Evolutionary conservation across 2,888 invertebrate species (phyloP).

Genomic region (Empis stercorea): DNA sequence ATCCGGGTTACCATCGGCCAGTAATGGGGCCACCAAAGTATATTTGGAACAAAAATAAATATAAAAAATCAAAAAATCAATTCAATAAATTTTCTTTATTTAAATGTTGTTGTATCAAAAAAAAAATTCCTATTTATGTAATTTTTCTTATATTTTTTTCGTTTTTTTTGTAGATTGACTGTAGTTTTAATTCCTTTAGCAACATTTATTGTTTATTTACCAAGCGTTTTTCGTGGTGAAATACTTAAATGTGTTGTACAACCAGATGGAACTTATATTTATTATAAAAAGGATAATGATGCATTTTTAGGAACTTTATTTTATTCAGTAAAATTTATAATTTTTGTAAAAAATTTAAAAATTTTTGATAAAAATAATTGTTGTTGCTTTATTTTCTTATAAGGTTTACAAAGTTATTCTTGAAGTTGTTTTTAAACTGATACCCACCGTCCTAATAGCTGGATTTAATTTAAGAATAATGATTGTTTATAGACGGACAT

Average conservation of each 20-base stretch:
- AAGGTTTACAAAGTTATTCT: constrained; percentile 48
- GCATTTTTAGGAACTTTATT: constrained; percentile 40
- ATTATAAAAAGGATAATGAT: constrained; percentile 42
- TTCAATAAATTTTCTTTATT: neutral
- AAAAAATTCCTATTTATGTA: neutral
- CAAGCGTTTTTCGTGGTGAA: constrained; percentile 50
- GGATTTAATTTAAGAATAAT: constrained; percentile 53
- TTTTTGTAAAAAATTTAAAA: too few relatives aligned
- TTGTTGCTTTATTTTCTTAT: too few relatives aligned
- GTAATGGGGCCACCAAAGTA: constrained; percentile 49
- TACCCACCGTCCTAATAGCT: constrained; percentile 52
- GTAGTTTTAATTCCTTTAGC: constrained; percentile 50
- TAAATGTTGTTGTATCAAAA: neutral
- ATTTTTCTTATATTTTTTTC: constrained; percentile 7
- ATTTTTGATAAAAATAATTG: too few relatives aligned
- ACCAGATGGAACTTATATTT: constrained; percentile 42
- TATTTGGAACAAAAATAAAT: constrained; percentile 10
- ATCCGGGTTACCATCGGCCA: constrained; percentile 53
- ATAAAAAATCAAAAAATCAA: too few relatives aligned
- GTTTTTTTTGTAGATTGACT: constrained; percentile 33
- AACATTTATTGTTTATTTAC: constrained; percentile 54
- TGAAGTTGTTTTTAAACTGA: constrained; percentile 52
- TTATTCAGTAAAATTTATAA: constrained; percentile 35
- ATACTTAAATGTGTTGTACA: constrained; percentile 41
- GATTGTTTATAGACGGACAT: constrained; percentile 51